Conservation (phyloP, 1,140 invertebrate genomes). For the Cardiocondyla obscurior region DNA sequence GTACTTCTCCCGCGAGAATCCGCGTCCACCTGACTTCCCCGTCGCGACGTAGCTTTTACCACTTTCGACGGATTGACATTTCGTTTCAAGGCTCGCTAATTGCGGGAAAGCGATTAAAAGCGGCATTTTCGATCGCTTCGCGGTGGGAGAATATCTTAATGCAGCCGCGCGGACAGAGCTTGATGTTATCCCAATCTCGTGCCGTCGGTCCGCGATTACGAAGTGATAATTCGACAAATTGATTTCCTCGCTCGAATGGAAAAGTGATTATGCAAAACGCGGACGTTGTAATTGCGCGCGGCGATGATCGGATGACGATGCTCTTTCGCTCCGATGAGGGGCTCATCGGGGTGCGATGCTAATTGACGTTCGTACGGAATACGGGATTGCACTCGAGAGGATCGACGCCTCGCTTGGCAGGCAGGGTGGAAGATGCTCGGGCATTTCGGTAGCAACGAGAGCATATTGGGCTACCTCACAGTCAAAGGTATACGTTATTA, state of each 20-base stretch:
- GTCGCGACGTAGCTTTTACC: background rate
- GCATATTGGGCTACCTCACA: conserved; percentile 75
- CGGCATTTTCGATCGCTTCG: background rate
- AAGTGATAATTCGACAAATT: background rate
- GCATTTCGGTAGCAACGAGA: conserved; percentile 78
- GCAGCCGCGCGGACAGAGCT: background rate
- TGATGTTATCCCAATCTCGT: background rate
- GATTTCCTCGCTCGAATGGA: background rate
- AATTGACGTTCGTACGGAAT: background rate
- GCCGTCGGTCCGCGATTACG: background rate
- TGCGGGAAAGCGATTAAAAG: background rate
- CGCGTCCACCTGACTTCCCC: background rate
- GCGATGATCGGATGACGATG: conserved; percentile 29
- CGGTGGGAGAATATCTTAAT: background rate
- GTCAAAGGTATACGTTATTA: conserved; percentile 73
- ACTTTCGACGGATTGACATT: background rate
- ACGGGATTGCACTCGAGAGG: background rate
- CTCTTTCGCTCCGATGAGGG: conserved; percentile 13
- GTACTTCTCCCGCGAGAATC: background rate
- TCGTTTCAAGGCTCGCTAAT: background rate
- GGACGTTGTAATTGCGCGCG: background rate
- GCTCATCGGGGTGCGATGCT: conserved; percentile 11
- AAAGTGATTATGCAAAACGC: conserved; percentile 25
- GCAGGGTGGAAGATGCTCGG: conserved; percentile 71
- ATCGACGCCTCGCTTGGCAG: background rate